These are phyloP conservation scores for Bos javanicus DNA, from an alignment of 2,113 vertebrate species.

Conservation along the genomic window DNA sequence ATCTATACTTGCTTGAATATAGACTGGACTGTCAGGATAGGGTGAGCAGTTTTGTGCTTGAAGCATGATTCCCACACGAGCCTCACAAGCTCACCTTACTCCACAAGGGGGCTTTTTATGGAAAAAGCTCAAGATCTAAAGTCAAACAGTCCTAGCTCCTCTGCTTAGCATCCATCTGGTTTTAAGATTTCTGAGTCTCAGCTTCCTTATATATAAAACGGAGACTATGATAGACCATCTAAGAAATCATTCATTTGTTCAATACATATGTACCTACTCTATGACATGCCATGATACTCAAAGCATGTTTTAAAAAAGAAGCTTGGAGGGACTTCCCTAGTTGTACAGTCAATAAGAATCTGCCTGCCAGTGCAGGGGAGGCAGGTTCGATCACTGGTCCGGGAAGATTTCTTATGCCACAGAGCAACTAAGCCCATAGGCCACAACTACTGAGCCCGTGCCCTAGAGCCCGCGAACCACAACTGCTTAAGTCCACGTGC, in stretches of 20 bases:
- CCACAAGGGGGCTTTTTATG: background rate
- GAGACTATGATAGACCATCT: background rate
- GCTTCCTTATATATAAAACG: background rate
- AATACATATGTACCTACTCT: background rate
- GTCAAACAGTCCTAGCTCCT: background rate
- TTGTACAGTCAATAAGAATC: background rate
- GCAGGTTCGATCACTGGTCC: background rate
- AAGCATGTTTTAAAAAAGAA: background rate
- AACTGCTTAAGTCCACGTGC: background rate
- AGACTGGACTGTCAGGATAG: background rate
- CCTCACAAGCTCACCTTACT: background rate
- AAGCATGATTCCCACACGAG: background rate
- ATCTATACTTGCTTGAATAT: background rate
- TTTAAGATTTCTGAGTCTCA: background rate
- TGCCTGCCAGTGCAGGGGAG: background rate
- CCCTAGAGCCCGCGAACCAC: background rate
- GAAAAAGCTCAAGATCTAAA: background rate
- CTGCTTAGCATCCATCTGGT: background rate
- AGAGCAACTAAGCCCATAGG: background rate
- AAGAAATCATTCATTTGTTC: background rate
- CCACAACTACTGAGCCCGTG: background rate
- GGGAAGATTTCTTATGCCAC: background rate
- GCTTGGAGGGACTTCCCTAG: background rate
- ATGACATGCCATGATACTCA: background rate
- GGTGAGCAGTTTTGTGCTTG: background rate